Conservation (phyloP, 2,888 invertebrate species). For the Tachina fera region DNA sequence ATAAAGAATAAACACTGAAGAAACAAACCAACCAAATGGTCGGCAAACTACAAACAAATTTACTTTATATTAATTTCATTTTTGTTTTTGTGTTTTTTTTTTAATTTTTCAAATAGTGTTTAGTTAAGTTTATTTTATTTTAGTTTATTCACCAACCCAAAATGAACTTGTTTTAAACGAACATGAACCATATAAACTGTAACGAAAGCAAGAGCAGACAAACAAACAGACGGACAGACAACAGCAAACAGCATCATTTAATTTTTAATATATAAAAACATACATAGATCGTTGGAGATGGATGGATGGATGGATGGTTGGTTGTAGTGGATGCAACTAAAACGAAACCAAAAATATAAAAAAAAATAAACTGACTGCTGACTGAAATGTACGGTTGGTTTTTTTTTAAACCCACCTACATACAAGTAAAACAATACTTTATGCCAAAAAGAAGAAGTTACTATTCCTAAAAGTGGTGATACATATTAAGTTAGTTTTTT, state of each 20-base stretch:
- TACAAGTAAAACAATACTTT: constrained; percentile 64
- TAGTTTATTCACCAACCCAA: constrained; percentile 57
- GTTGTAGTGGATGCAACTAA: constrained; percentile 38
- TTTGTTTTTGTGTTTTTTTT: not conserved
- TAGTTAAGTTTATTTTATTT: constrained; percentile 46
- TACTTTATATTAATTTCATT: constrained; percentile 58
- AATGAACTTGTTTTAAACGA: constrained; percentile 67
- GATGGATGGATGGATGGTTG: constrained; percentile 35
- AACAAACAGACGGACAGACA: constrained; percentile 15
- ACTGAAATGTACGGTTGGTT: constrained; percentile 45
- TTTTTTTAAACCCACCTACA: constrained; percentile 69
- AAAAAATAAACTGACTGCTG: constrained; percentile 4
- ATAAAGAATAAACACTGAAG: constrained; percentile 39
- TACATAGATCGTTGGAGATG: constrained; percentile 4
- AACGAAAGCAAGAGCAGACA: constrained; percentile 70
- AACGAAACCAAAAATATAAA: not conserved
- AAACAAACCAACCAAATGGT: constrained; percentile 43
- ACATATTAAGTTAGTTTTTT: constrained; percentile 45
- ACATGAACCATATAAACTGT: constrained; percentile 66
- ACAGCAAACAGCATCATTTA: constrained; percentile 25
- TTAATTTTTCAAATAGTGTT: constrained; percentile 3
- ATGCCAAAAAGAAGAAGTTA: constrained; percentile 37
- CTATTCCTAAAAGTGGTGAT: constrained; percentile 58
- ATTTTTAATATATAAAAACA: constrained; percentile 4
- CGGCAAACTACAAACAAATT: constrained; percentile 64